Base-by-base conservation (phyloP, 2,797 vertebrate genomes). In the Cynodonichthys magdalenae region DNA sequence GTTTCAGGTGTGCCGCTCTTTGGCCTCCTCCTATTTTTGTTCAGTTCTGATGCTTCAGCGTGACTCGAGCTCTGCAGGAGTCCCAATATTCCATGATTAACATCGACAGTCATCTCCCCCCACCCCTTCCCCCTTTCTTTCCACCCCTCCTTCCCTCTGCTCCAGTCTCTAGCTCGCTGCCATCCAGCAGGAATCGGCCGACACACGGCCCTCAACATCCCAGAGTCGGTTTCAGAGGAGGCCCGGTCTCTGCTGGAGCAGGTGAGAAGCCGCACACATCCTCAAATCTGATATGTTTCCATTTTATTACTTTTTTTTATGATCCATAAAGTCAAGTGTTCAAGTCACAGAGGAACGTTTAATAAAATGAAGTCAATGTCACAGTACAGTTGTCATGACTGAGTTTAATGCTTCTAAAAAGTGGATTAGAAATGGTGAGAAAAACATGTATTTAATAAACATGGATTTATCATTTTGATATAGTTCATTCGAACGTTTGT, bases 161-260 rank as follows among this genome's bases (percentile, higher is more conserved):
- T 11, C 24, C 87, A 99, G 97, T 93, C 95, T 47, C 91, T 99
- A 87, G 87, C 92, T 71, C 95, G 95, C 73, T 97, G 97, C 86
- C 97, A 99, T 87, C 97, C 97, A 17, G 94, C 96, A 45, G 96
- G 97, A 82, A 96, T 99, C 81, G 94, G 93, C 68, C 96, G 95
- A 54, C 97, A 99, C 89, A 98, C 97, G 0, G 88, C 94, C 53
- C 85, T 99, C 84, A 96, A 93, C 90, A 90, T 98, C 92, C 96
- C 97, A 0, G 96, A 96, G 71, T 95, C 92, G 10, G 91, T 99
- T 66, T 98, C 97, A 1, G 94, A 98, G 79, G 97, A 99, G 83
- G 96, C 95, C 75, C 92, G 92, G 45, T 98, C 97, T 68, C 93
- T 99, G 73, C 86, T 99, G 78, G 95, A 96, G 80, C 95, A 99